These are phyloP conservation scores for Phainopepla nitens DNA, from an alignment of 2,113 vertebrate genomes.

Conservation along the genomic window DNA sequence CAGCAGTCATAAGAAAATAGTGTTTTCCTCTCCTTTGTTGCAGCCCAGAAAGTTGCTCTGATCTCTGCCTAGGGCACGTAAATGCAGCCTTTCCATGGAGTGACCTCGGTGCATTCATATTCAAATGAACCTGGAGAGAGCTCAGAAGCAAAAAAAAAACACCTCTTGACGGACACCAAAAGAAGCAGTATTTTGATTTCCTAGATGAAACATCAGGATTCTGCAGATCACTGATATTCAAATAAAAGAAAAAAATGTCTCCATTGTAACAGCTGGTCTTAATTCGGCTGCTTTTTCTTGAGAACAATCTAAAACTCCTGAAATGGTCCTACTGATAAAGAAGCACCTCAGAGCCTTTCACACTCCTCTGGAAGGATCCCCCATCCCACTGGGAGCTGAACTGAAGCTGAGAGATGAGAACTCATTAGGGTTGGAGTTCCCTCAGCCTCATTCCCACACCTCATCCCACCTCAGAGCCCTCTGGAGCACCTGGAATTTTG, in stretches of 20 bases:
- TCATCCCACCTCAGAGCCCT: background rate
- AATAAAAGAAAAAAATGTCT: background rate
- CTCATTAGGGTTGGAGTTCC: rapidly evolving
- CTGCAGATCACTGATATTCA: background rate
- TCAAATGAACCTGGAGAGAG: background rate
- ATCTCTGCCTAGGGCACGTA: background rate
- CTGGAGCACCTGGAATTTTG: background rate
- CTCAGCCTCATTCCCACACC: background rate
- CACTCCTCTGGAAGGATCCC: rapidly evolving
- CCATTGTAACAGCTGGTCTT: background rate
- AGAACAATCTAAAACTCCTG: background rate
- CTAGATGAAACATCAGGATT: background rate
- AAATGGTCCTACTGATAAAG: background rate
- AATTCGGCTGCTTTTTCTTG: background rate
- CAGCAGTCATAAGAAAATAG: background rate
- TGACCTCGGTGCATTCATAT: background rate
- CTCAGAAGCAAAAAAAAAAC: background rate
- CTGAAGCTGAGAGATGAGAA: background rate
- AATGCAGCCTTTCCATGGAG: background rate
- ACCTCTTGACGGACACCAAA: background rate
- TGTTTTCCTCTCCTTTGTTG: background rate
- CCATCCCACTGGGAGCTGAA: no score
- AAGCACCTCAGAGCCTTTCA: background rate
- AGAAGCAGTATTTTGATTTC: background rate
- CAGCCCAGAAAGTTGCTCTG: background rate